phyloP scores from a whole-genome alignment of 2,888 invertebrate genomes.

The Leptopterna dolabrata region DNA sequence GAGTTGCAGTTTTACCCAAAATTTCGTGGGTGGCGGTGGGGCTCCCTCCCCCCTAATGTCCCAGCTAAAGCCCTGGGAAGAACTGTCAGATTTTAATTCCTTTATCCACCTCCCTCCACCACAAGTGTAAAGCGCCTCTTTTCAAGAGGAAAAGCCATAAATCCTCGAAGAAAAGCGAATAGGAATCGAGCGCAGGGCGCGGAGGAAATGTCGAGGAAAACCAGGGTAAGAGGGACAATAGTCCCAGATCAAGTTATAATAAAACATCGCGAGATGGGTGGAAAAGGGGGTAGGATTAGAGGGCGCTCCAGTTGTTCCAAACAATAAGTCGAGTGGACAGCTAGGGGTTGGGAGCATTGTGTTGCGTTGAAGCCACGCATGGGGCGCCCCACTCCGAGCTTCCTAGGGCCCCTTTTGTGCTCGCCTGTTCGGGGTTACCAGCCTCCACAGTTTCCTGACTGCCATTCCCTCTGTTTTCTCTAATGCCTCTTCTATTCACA shows the following conservation, averaged over 20 bases:
- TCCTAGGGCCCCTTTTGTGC: background rate
- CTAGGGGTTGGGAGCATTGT: constrained; percentile 3
- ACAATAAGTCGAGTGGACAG: constrained; percentile 50
- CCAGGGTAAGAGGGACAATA: constrained; percentile 31
- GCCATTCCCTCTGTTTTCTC: constrained; percentile 18
- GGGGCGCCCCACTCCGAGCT: background rate
- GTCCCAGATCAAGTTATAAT: constrained; percentile 46
- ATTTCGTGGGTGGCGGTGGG: too few relatives aligned
- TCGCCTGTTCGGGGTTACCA: background rate
- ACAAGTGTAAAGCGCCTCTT: background rate
- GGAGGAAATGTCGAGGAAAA: constrained; percentile 16
- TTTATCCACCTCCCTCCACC: too few relatives aligned
- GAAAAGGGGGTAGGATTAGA: background rate
- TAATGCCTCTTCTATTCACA: constrained; percentile 47
- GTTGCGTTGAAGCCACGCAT: background rate
- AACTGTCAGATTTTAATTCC: too few relatives aligned
- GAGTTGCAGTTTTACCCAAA: too few relatives aligned
- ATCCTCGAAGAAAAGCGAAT: constrained; percentile 16
- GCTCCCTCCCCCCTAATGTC: too few relatives aligned
- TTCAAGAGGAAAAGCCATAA: background rate
- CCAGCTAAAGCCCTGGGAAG: too few relatives aligned
- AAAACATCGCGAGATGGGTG: constrained; percentile 36
- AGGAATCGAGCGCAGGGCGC: background rate
- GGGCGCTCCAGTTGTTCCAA: constrained; percentile 45
- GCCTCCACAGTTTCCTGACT: background rate